Percentiles rank a stretch among this genome's conserved stretches.
phyloP scores from a whole-genome alignment of 2,797 vertebrate genomes.

The Melanitta fusca region DNA sequence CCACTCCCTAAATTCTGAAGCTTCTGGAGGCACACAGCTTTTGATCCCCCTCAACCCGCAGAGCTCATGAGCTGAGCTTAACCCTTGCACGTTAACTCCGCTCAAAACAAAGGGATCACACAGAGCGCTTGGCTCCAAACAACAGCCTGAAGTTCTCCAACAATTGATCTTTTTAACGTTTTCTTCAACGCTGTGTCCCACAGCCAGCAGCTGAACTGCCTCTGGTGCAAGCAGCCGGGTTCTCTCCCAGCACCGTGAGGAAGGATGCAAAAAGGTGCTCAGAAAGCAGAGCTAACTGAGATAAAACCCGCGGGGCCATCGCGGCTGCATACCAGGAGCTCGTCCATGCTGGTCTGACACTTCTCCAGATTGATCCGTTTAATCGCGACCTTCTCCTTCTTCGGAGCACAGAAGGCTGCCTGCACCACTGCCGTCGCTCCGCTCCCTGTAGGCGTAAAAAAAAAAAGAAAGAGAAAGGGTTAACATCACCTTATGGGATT shows the following conservation, averaged over 20 bases:
- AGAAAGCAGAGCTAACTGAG: neutral
- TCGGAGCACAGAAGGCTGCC: slow-evolving; percentile 91
- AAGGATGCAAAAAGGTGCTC: neutral
- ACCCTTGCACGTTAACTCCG: neutral
- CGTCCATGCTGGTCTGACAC: slow-evolving; percentile 99
- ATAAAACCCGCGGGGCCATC: neutral
- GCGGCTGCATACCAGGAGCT: slow-evolving; percentile 88
- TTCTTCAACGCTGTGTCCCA: neutral
- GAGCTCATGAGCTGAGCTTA: neutral
- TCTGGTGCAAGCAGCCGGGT: neutral
- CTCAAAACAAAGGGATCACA: slow-evolving; percentile 29
- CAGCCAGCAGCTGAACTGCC: neutral
- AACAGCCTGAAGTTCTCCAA: slow-evolving; percentile 4
- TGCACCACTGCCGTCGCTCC: slow-evolving; percentile 98
- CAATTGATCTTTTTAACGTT: neutral
- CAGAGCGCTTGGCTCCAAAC: slow-evolving; percentile 15
- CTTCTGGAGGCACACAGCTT: neutral
- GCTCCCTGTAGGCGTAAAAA: slow-evolving; percentile 82
- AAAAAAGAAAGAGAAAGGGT: neutral
- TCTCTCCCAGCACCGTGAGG: neutral
- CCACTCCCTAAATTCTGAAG: neutral
- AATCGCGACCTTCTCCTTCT: slow-evolving; percentile 97
- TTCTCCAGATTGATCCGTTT: slow-evolving; percentile 98
- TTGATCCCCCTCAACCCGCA: neutral
- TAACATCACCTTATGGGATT: fast-evolving